A percentile compares a stretch with the other conserved stretches of the same genome.
Evolutionary conservation across 2,888 invertebrate genomes (phyloP).

Genomic region (Andrena marginata): DNA sequence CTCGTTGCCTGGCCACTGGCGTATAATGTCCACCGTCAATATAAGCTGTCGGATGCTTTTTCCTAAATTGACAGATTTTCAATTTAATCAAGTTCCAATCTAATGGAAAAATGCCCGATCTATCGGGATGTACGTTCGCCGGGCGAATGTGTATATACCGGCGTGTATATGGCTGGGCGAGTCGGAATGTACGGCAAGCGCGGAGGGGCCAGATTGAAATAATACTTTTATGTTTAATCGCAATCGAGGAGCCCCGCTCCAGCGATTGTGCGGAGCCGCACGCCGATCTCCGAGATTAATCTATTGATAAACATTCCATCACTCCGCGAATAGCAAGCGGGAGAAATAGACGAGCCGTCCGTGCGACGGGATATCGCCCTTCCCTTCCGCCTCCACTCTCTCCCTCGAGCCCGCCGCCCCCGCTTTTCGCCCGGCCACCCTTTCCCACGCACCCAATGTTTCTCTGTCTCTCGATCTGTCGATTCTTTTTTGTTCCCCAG

Average conservation of each 20-base stretch:
- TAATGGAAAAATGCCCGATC: constrained; percentile 84
- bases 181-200: constrained; percentile 62
- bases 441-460: constrained; percentile 27
- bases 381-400: constrained; percentile 36
- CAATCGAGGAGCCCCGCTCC: constrained; percentile 78
- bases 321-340: constrained; percentile 73
- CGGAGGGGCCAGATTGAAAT: constrained; percentile 79
- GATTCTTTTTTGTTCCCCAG: constrained; percentile 24
- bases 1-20: constrained; percentile 74
- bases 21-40: constrained; percentile 83
- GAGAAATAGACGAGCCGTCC: constrained; percentile 70
- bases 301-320: constrained; percentile 82
- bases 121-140: constrained; percentile 75
- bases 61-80: constrained; percentile 85
- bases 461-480: neutral
- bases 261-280: constrained; percentile 76
- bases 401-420: constrained; percentile 17
- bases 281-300: constrained; percentile 81
- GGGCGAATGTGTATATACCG: neutral
- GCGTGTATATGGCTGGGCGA: constrained; percentile 7
- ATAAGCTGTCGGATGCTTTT: constrained; percentile 84
- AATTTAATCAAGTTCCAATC: constrained; percentile 85
- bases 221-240: constrained; percentile 82
- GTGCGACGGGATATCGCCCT: constrained; percentile 72
- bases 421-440: constrained; percentile 6